A percentile compares a stretch with the other conserved stretches of the same genome.
These are phyloP conservation scores for Labeo calbasu DNA, from an alignment of 2,797 vertebrate genomes.

Conservation along the genomic window DNA sequence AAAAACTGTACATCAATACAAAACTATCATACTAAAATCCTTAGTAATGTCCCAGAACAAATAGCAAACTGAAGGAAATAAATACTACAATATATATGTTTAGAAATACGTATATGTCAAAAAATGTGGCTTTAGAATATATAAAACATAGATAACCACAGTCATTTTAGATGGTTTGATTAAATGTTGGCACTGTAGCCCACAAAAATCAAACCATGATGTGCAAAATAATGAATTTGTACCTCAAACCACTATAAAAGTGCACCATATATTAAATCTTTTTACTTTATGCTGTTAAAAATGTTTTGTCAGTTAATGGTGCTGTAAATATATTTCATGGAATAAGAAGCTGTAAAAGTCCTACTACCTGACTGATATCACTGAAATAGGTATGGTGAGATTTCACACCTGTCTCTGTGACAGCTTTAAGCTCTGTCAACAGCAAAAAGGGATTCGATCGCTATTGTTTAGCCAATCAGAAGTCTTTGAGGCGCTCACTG, in stretches of 20 bases:
- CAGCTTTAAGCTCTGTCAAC: neutral
- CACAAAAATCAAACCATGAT: neutral
- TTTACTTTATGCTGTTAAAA: neutral
- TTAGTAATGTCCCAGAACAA: neutral
- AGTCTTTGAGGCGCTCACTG: neutral
- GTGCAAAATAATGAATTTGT: neutral
- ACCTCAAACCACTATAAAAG: neutral
- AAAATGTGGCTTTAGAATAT: neutral
- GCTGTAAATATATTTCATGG: neutral
- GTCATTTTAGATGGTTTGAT: neutral
- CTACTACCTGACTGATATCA: neutral
- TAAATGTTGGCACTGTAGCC: neutral
- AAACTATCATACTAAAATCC: neutral
- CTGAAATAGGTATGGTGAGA: neutral
- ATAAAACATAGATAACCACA: neutral
- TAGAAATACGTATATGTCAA: neutral
- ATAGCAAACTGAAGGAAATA: neutral
- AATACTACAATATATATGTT: neutral
- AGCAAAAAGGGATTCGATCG: neutral
- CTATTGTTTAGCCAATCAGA: slow-evolving; percentile 17
- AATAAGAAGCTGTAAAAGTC: neutral
- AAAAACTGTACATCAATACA: neutral
- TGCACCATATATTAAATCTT: neutral
- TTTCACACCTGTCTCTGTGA: slow-evolving; percentile 13
- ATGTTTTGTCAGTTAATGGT: neutral